A percentile compares a stretch with the other conserved stretches of the same genome.
phyloP scores from a whole-genome alignment of 2,797 vertebrate genomes.

The Taeniopygia guttata region DNA sequence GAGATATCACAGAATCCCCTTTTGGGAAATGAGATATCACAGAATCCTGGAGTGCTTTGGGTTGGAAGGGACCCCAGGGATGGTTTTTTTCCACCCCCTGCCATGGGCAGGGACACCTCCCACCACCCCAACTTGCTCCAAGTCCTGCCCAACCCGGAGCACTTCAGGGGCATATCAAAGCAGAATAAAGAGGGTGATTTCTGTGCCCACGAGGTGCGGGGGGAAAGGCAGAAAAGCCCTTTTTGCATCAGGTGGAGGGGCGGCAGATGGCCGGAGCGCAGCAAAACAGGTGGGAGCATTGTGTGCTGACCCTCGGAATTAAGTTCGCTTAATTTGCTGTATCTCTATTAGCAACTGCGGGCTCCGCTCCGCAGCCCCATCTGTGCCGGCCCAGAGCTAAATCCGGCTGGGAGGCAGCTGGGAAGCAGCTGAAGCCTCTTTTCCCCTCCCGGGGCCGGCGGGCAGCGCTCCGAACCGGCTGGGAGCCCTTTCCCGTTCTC shows the following conservation, averaged over 20 bases:
- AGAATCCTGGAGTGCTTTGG: background rate
- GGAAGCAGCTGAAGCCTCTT: background rate
- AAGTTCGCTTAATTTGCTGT: constrained; percentile 67
- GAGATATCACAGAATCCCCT: background rate
- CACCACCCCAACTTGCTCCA: background rate
- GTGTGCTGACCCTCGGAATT: constrained; percentile 61
- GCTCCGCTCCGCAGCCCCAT: constrained; percentile 39
- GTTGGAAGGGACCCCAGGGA: background rate
- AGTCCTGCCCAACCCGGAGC: fast-evolving
- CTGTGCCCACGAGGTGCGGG: too few species aligned
- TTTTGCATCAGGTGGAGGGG: constrained; percentile 50
- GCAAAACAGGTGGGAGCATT: constrained; percentile 71
- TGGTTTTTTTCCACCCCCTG: background rate
- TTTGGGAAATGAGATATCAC: too few species aligned
- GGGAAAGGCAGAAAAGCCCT: background rate
- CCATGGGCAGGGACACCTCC: background rate
- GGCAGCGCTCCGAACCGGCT: background rate
- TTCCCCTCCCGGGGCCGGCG: background rate
- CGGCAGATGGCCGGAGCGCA: constrained; percentile 68
- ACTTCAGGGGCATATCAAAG: fast-evolving
- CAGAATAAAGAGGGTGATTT: background rate
- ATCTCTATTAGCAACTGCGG: constrained; percentile 59
- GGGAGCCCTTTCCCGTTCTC: too few species aligned
- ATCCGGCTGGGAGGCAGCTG: background rate
- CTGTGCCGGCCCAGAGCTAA: constrained; percentile 45